Evolutionary conservation across 2,113 vertebrate genomes (phyloP).

Genomic region (Xenopus laevis): DNA sequence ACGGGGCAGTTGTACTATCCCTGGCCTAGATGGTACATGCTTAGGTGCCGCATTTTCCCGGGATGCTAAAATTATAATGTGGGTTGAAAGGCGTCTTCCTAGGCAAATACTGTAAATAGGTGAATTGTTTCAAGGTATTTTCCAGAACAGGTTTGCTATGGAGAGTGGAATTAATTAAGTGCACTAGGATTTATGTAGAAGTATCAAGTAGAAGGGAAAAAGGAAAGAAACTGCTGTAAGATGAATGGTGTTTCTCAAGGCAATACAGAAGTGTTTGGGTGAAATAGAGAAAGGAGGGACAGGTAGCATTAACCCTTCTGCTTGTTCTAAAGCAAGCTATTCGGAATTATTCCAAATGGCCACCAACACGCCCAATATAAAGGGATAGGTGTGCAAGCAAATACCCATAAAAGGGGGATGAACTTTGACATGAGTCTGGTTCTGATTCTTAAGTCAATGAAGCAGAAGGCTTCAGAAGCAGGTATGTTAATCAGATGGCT

Average conservation of each 20-base stretch:
- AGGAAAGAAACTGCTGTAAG: conserved; percentile 71
- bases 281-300: neutral
- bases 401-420: no score
- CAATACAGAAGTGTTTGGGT: conserved; percentile 9
- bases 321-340: neutral
- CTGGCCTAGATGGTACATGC: neutral
- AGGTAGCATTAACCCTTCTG: conserved; percentile 1
- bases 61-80: conserved; percentile 93
- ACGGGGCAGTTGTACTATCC: neutral
- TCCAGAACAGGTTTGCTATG: conserved; percentile 98
- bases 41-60: neutral
- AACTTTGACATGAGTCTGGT: no score
- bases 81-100: conserved; percentile 99
- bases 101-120: conserved; percentile 99
- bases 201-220: conserved; percentile 78
- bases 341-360: no score
- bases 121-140: conserved; percentile 99
- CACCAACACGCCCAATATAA: no score
- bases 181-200: conserved; percentile 99
- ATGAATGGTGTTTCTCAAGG: conserved; percentile 21
- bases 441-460: no score
- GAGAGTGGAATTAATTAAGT: conserved; percentile 99
- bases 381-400: no score
- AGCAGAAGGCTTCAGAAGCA: no score
- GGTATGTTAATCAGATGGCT: no score